Conservation (phyloP, 2,888 invertebrate species). For the Aspidapion aeneum region DNA sequence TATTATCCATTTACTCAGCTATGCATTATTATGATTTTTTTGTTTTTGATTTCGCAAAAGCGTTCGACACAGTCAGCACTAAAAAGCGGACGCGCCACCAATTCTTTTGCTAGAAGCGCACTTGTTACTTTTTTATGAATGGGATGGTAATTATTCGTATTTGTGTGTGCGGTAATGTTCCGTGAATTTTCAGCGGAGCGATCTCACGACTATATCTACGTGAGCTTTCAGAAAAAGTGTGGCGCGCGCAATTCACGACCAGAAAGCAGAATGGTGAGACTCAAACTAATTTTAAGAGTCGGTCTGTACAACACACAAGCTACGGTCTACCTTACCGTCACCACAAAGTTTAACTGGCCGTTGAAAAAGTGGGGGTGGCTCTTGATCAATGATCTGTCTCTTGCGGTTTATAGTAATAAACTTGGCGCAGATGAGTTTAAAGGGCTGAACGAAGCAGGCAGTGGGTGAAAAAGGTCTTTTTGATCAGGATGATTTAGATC, state of each 20-base stretch:
- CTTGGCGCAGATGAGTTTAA: not conserved
- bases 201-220: not conserved
- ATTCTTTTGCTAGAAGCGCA: not conserved
- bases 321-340: slow-evolving; percentile 29
- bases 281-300: not conserved
- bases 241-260: not conserved
- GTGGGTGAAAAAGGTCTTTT: not conserved
- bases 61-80: not conserved
- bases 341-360: slow-evolving; percentile 23
- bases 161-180: no score
- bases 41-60: not conserved
- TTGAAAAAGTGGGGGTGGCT: slow-evolving; percentile 19
- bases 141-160: no score
- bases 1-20: not conserved
- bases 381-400: not conserved
- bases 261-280: not conserved
- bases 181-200: not conserved
- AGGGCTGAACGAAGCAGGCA: not conserved
- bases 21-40: no score
- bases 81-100: not conserved
- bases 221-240: not conserved
- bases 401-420: not conserved
- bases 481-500: not conserved
- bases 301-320: slow-evolving; percentile 5
- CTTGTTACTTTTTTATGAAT: not conserved